Percentiles rank a stretch among this genome's conserved stretches.
Conservation (phyloP, 1,140 invertebrate species). For the Pantala flavescens region DNA sequence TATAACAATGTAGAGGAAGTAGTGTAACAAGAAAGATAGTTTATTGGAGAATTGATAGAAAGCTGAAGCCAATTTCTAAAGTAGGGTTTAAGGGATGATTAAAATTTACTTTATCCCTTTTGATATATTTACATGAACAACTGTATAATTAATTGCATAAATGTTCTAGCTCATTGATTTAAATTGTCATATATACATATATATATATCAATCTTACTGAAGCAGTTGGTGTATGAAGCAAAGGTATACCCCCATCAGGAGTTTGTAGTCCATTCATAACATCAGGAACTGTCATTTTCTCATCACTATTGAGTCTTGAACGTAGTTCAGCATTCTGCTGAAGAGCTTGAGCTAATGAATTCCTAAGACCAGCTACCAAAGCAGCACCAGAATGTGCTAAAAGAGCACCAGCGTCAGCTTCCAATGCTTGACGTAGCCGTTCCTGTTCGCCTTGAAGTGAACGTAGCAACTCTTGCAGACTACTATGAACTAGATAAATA, state of each 20-base stretch:
- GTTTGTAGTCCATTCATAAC: background rate
- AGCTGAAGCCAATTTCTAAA: too few relatives aligned
- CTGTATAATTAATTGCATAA: too few relatives aligned
- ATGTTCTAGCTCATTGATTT: too few relatives aligned
- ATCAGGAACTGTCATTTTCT: background rate
- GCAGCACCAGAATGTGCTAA: constrained; percentile 26
- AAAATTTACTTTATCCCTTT: too few relatives aligned
- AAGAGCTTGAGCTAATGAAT: constrained; percentile 50
- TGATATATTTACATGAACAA: too few relatives aligned
- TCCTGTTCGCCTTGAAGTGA: constrained; percentile 51
- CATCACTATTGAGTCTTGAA: constrained; percentile 36
- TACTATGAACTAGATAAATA: constrained; percentile 40
- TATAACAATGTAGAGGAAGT: too few relatives aligned
- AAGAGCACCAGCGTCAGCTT: constrained; percentile 33
- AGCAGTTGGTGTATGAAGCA: background rate
- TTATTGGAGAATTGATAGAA: too few relatives aligned
- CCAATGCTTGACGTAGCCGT: constrained; percentile 43
- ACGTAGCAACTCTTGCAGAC: constrained; percentile 40
- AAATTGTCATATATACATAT: too few relatives aligned
- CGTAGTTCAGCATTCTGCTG: constrained; percentile 64
- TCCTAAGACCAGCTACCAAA: constrained; percentile 42
- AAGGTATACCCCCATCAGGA: background rate
- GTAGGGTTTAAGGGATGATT: too few relatives aligned
- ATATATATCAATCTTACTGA: background rate
- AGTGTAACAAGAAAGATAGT: too few relatives aligned